A percentile compares a stretch with the other conserved stretches of the same genome.
These are phyloP conservation scores for Lasioglossum figueresi DNA, from an alignment of 2,888 invertebrate genomes.

Conservation along the genomic window DNA sequence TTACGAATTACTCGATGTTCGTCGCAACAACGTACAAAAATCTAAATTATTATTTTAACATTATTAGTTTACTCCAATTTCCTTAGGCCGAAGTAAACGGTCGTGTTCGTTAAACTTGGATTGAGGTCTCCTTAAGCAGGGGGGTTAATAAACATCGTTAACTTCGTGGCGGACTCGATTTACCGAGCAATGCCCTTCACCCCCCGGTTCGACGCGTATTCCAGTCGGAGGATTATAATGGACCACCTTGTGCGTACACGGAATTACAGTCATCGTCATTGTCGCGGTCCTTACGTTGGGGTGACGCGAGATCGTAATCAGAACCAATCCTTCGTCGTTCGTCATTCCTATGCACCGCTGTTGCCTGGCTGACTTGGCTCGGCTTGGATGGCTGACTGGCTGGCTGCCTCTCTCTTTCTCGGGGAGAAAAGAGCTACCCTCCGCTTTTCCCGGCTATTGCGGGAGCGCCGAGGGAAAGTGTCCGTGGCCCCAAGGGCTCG, in stretches of 20 bases:
- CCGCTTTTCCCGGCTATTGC: conserved; percentile 62
- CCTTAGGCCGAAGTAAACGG: not conserved
- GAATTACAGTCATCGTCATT: conserved; percentile 59
- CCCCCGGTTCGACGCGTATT: not conserved
- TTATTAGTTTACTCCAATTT: not conserved
- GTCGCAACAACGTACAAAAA: not conserved
- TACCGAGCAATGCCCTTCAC: too few species aligned
- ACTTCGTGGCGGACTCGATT: not conserved
- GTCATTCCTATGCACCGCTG: conserved; percentile 69
- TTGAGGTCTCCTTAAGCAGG: not conserved
- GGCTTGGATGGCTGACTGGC: conserved; percentile 16
- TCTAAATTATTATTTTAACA: too few species aligned
- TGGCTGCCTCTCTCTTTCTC: conserved; percentile 36
- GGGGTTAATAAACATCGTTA: conserved; percentile 16
- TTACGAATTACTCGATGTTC: not conserved
- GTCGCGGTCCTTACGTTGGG: conserved; percentile 55
- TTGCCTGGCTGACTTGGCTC: not conserved
- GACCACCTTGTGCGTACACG: conserved; percentile 65
- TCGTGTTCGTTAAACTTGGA: too few species aligned
- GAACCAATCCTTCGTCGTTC: conserved; percentile 70
- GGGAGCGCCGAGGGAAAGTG: conserved; percentile 68
- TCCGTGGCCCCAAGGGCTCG: conserved; percentile 64
- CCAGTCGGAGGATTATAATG: conserved; percentile 56
- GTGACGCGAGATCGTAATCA: conserved; percentile 76
- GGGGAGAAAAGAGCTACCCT: conserved; percentile 48